These are phyloP conservation scores for Stylophora pistillata DNA, from an alignment of 64 coral and sea anemone species.

Conservation along the genomic window DNA sequence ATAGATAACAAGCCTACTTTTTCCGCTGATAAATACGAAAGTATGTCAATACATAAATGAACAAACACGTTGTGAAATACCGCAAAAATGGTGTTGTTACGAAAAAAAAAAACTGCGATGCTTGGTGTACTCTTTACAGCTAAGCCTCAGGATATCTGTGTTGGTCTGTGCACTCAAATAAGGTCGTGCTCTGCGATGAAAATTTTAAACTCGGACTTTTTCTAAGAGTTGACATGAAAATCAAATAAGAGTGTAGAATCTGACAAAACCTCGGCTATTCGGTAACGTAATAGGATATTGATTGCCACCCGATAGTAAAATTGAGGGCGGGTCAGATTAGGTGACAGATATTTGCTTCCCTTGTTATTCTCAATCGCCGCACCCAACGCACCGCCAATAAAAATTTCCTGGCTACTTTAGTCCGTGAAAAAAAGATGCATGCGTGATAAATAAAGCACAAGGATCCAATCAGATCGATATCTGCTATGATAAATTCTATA, in stretches of 20 bases:
- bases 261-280: neutral
- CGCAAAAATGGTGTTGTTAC: neutral
- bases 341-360: neutral
- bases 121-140: neutral
- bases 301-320: neutral
- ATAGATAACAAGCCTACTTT: neutral
- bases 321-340: neutral
- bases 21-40: neutral
- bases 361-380: neutral
- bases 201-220: neutral
- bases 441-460: neutral
- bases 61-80: neutral
- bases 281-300: neutral
- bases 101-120: neutral
- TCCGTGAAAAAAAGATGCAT: neutral
- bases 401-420: neutral
- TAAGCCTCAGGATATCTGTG: too few relatives aligned
- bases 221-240: neutral
- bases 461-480: neutral
- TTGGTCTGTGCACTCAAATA: neutral
- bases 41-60: neutral
- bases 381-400: neutral
- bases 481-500: neutral
- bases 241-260: neutral
- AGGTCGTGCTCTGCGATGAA: neutral